Evolutionary conservation across 2,888 invertebrate genomes (phyloP).

Genomic region (Rhorus exstirpatorius): DNA sequence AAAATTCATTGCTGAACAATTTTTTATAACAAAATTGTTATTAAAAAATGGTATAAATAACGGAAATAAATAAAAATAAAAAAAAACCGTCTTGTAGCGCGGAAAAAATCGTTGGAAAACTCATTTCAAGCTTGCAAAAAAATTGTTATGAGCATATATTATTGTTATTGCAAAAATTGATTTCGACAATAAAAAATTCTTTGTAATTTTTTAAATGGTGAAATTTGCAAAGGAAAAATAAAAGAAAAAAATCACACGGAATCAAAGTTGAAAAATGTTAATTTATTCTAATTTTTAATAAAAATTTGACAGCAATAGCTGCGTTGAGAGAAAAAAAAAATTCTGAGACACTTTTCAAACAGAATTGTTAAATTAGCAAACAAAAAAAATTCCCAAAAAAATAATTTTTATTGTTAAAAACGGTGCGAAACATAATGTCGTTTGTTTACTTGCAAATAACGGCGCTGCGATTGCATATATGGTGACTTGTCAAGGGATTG

Average conservation of each 20-base stretch:
- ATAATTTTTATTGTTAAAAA: neutral
- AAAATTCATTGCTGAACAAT: too few relatives aligned
- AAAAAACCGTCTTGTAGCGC: too few relatives aligned
- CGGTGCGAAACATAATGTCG: constrained; percentile 8
- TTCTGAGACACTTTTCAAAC: constrained; percentile 6
- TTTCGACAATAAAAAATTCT: neutral
- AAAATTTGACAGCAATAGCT: neutral
- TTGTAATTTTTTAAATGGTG: constrained; percentile 7
- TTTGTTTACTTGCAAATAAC: neutral
- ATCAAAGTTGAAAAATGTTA: constrained; percentile 1
- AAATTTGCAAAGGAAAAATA: neutral
- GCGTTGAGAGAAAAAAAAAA: constrained; percentile 1
- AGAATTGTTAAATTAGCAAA: neutral
- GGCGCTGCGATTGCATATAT: too few relatives aligned
- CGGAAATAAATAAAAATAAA: too few relatives aligned
- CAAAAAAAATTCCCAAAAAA: constrained; percentile 1
- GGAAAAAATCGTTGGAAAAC: too few relatives aligned
- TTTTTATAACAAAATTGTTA: too few relatives aligned
- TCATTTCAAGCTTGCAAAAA: too few relatives aligned
- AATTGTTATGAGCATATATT: neutral
- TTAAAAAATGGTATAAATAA: too few relatives aligned
- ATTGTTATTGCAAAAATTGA: neutral
- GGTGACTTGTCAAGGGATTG: neutral
- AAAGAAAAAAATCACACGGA: neutral
- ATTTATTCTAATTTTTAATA: neutral